Evolutionary conservation across 1,140 invertebrate genomes (phyloP).

Genomic region (Zaprionus ghesquierei): DNA sequence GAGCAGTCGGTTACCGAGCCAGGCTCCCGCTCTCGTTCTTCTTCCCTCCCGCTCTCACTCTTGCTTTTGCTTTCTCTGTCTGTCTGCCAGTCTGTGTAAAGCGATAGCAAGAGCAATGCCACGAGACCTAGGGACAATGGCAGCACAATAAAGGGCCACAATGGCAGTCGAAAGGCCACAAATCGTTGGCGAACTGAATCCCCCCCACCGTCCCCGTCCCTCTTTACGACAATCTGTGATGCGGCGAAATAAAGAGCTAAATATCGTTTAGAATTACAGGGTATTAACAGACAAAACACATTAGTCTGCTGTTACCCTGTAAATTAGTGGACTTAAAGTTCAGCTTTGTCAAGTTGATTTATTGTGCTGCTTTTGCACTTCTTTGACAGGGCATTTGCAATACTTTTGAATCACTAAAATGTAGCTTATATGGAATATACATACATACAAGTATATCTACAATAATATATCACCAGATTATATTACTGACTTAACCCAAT

Average conservation of each 20-base stretch:
- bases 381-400: no score
- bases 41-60: background rate
- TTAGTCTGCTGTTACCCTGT: no score
- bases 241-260: background rate
- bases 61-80: background rate
- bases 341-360: background rate
- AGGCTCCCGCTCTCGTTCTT: background rate
- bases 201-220: background rate
- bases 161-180: slow-evolving; percentile 33
- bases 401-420: no score
- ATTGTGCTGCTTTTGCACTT: background rate
- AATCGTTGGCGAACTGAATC: slow-evolving; percentile 14
- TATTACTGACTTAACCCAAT: no score
- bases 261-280: background rate
- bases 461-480: no score
- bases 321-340: no score
- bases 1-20: slow-evolving; percentile 37
- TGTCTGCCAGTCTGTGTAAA: background rate
- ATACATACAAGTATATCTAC: no score
- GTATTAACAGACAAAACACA: background rate
- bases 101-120: slow-evolving; percentile 11
- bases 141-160: slow-evolving; percentile 22
- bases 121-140: slow-evolving; percentile 28
- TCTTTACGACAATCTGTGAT: background rate
- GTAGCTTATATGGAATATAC: no score